A percentile compares a stretch with the other conserved stretches of the same genome.
phyloP scores from a whole-genome alignment of 2,888 invertebrate genomes.

The Serripes groenlandicus region DNA sequence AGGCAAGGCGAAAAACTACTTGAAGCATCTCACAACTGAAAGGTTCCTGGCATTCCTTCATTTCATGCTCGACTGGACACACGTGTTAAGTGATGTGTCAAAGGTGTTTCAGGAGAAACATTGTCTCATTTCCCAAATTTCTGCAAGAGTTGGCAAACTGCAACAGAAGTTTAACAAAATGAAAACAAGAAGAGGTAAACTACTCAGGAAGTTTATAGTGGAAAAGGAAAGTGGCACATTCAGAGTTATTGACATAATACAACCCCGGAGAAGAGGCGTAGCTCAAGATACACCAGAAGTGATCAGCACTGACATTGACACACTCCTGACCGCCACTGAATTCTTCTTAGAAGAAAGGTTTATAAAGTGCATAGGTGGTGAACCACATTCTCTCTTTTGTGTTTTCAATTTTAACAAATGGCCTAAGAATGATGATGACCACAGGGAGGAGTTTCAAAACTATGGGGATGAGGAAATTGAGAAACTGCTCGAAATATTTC shows the following conservation, averaged over 20 bases:
- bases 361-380: slow-evolving; percentile 8
- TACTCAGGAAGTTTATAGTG: slow-evolving; percentile 6
- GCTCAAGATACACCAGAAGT: not conserved
- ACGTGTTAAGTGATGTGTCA: slow-evolving; percentile 14
- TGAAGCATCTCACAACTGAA: slow-evolving; percentile 19
- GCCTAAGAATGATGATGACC: not conserved
- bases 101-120: slow-evolving; percentile 25
- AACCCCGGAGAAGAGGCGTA: not conserved
- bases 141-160: slow-evolving; percentile 2
- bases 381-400: slow-evolving; percentile 10
- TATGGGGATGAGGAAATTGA: slow-evolving; percentile 22
- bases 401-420: slow-evolving; percentile 5
- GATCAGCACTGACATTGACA: slow-evolving; percentile 15
- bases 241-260: slow-evolving; percentile 7
- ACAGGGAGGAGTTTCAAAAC: not conserved
- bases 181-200: slow-evolving; percentile 37
- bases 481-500: not conserved
- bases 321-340: slow-evolving; percentile 9
- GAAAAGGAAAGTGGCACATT: slow-evolving; percentile 15
- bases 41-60: slow-evolving; percentile 31
- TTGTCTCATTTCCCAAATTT: slow-evolving; percentile 16
- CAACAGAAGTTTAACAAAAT: slow-evolving; percentile 20
- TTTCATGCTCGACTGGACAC: slow-evolving; percentile 33
- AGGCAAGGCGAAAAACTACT: slow-evolving; percentile 11
- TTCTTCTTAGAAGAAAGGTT: slow-evolving; percentile 12